A percentile compares a stretch with the other conserved stretches of the same genome.
Conservation (phyloP, 2,797 vertebrate species). For the Brotogeris chrysoptera region DNA sequence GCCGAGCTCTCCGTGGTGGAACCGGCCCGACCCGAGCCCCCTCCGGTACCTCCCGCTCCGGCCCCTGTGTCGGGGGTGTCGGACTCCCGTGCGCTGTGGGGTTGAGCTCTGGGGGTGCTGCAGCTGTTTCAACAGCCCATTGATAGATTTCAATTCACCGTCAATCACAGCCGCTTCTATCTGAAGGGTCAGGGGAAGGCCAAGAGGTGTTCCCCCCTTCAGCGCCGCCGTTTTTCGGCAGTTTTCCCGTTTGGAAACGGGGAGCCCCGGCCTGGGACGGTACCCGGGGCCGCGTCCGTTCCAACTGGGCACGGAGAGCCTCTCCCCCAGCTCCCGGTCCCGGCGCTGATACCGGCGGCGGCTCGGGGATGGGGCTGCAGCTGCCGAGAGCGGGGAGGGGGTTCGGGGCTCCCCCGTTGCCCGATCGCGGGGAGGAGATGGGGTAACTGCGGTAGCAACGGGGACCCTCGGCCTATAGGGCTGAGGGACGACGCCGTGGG, state of each 20-base stretch:
- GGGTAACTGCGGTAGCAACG: too few relatives aligned
- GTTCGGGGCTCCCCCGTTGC: background rate
- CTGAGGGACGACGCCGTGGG: background rate
- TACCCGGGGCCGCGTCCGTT: too few relatives aligned
- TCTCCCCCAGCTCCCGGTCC: background rate
- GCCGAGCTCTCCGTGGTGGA: background rate
- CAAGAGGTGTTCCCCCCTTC: too few relatives aligned
- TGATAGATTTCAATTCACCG: background rate
- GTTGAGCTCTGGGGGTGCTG: background rate
- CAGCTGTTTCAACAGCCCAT: background rate
- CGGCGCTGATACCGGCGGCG: background rate
- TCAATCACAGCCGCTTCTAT: background rate
- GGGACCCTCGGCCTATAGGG: background rate
- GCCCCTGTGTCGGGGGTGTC: background rate
- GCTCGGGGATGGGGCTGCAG: too few relatives aligned
- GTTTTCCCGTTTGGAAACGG: background rate
- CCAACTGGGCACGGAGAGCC: background rate
- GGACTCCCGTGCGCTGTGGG: background rate
- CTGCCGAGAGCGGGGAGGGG: background rate
- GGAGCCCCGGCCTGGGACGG: background rate
- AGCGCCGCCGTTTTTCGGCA: background rate
- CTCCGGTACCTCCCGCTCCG: rapidly evolving
- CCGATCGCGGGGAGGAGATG: too few relatives aligned
- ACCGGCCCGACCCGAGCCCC: background rate
- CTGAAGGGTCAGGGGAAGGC: background rate